phyloP scores from a whole-genome alignment of 2,113 vertebrate genomes.

The Narcine bancroftii region DNA sequence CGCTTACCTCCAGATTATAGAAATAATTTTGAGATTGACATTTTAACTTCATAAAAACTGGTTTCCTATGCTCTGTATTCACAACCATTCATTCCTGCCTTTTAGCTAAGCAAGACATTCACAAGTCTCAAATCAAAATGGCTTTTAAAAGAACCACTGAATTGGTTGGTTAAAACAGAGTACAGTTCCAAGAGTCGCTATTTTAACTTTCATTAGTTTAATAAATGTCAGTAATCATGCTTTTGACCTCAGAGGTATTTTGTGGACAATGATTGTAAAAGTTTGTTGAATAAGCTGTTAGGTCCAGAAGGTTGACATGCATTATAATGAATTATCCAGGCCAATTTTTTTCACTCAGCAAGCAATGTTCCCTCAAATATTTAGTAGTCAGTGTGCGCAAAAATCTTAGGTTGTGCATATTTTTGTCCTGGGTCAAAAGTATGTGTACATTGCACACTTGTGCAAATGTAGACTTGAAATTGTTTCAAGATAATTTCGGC shows the following conservation, averaged over 20 bases:
- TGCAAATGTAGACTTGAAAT: too few species aligned
- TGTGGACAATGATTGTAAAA: background rate
- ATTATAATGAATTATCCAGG: background rate
- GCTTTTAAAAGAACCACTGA: background rate
- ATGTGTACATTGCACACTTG: too few species aligned
- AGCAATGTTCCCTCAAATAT: too few species aligned
- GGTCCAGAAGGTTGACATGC: too few species aligned
- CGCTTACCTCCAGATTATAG: conserved; percentile 44
- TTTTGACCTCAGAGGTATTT: conserved; percentile 8
- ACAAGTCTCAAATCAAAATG: background rate
- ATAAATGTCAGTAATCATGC: background rate
- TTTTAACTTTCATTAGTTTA: background rate
- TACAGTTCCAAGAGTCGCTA: background rate
- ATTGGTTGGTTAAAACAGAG: background rate
- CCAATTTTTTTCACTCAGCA: background rate
- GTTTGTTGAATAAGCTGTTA: background rate
- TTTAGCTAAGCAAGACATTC: background rate
- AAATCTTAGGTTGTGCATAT: too few species aligned
- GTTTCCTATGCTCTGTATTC: background rate
- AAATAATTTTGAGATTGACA: conserved; percentile 26
- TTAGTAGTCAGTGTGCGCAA: too few species aligned
- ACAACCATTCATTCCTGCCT: background rate
- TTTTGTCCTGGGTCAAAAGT: too few species aligned
- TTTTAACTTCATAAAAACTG: conserved; percentile 38
- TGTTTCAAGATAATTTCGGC: too few species aligned